Evolutionary conservation across 2,797 vertebrate genomes (phyloP), one percentile per base, ranked within the genome.

Genomic region (Cetoscarus ocellatus): DNA sequence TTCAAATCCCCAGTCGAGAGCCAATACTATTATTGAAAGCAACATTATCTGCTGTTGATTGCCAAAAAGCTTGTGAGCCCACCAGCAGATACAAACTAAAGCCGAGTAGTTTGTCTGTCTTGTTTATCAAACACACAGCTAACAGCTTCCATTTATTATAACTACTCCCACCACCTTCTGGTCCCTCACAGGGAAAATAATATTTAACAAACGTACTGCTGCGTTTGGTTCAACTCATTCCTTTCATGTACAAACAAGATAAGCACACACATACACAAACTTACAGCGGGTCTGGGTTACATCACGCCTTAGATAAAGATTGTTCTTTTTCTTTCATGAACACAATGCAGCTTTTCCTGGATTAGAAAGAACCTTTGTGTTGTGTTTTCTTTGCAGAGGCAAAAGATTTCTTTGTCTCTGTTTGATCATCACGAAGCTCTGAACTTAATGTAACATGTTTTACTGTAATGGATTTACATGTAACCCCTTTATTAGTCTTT

Each of bases 201-300:
- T 91, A 88, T 92, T 94, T 90, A 93, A 93, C 90, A 86, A 90
- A 91, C 75, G 73, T 78, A 79, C 84, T 54, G 62, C 73, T 67
- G 90, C 65, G 63, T 87, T 88, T 80, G 70, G 88, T 82, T 88
- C 74, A 86, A 88, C 83, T 91, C 82, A 87, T 84, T 88, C 84
- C 73, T 84, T 88, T 87, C 70, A 62, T 87, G 86, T 86, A 87
- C 85, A 91, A 87, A 92, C 86, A 87, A 91, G 92, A 93, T 91
- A 92, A 91, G 82, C 74, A 15, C 8, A 15, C 51, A 58, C 69
- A 79, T 62, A 84, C 85, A 88, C 66, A 73, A 73, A 44, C 68
- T 67, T 60, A 75, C 70, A 79, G 56, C 45, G 64, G 74, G 53
- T 69, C 75, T 69, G 50, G 63, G 76, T 88, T 84, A 77, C 78